phyloP scores from a whole-genome alignment of 1,140 invertebrate genomes.

The Caenorhabditis inopinata region DNA sequence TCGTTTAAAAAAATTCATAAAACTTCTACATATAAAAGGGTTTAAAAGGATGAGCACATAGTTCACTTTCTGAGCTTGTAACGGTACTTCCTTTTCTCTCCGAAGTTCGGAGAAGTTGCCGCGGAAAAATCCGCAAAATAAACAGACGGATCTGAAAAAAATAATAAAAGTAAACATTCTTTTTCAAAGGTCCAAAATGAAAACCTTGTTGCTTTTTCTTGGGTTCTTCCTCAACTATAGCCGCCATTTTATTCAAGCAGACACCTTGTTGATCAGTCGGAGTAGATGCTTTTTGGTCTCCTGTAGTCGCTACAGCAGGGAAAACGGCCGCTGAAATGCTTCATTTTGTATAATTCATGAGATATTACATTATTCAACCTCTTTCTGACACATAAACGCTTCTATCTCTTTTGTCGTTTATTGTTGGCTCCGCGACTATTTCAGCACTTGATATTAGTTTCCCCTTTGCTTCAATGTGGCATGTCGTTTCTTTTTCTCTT shows the following conservation, averaged over 20 bases:
- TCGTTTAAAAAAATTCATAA: too few species aligned
- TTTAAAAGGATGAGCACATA: too few species aligned
- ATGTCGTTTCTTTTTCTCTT: too few species aligned
- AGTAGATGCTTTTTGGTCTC: not conserved
- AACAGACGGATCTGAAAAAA: not conserved
- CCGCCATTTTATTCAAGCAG: not conserved
- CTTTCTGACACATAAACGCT: not conserved
- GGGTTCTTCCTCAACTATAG: not conserved
- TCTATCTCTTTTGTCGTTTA: not conserved
- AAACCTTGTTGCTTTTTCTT: not conserved
- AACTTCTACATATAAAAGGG: too few species aligned
- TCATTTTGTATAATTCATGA: not conserved
- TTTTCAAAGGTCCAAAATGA: too few species aligned
- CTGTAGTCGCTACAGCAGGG: not conserved
- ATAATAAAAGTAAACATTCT: too few species aligned
- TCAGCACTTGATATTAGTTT: not conserved
- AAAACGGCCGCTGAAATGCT: not conserved
- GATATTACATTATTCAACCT: too few species aligned
- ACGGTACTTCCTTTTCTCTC: not conserved
- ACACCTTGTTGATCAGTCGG: not conserved
- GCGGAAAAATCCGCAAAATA: not conserved
- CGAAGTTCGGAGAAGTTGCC: too few species aligned
- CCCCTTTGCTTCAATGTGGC: not conserved
- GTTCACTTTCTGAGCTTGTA: too few species aligned
- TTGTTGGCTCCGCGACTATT: not conserved